Evolutionary conservation across 2,113 vertebrate species (phyloP), one percentile per base, ranked within the genome.

Genomic region (Megaleporinus macrocephalus): DNA sequence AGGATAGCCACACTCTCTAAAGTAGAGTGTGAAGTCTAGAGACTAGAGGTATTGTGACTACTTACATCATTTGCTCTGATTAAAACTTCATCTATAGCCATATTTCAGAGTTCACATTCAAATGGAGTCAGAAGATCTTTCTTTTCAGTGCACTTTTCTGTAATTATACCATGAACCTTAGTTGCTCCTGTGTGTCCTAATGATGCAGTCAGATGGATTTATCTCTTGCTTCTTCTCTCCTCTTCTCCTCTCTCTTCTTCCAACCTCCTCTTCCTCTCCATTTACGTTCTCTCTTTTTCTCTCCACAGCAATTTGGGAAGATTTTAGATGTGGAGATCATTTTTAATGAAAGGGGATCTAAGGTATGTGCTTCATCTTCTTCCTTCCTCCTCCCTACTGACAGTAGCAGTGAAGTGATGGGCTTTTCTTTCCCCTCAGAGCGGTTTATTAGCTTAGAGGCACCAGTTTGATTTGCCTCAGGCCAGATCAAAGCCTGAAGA

Each of bases 241-340:
- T 44, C 41, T 44, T 86, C 83, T 69, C 76, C 11, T 9, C 41
- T 44, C 41, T 44, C 10, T 9, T 44, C 41, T 11, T 44, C 41
- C 41, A 44, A 26, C 68, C 49, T 71, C n/a, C 62, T 80, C 51
- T 36, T 41, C 13, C 27, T 70, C 24, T 36, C 71, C 73, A 16
- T 51, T 51, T 18, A 51, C 20, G 47, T 10, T 61, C 66, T 81
- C 71, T 82, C 69, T 83, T 73, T 89, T 26, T 65, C 84, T 92
- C 83, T 91, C 91, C 86, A 86, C 97, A 99, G 97, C 97, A 98
- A 99, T 99, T 99, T 73, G 97, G 97, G 89, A 98, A 98, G 93
- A 98, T 99, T 89, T 95, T 99, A 94, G 97, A 99, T 44, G 97
- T 99, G 95, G 97, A 99, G 94, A 99, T 99, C 90, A 99, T 99